Conservation (phyloP, 2,888 invertebrate species). For the Drosophila nr. medialis region DNA sequence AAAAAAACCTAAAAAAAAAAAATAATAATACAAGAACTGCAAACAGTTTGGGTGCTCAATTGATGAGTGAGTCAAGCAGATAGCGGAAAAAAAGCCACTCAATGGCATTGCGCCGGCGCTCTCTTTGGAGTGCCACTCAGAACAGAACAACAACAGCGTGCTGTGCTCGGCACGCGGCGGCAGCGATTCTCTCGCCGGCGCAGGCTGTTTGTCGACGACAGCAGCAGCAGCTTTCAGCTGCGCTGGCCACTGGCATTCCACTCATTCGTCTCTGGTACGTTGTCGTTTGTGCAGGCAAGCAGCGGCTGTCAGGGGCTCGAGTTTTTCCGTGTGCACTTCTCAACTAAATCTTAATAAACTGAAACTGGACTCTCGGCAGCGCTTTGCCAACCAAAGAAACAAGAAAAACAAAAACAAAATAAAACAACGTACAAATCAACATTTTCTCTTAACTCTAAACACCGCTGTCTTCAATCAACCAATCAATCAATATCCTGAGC, state of each 20-base stretch:
- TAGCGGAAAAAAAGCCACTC: conserved; percentile 41
- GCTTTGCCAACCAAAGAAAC: conserved; percentile 36
- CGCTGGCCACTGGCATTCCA: conserved; percentile 59
- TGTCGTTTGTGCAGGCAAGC: conserved; percentile 64
- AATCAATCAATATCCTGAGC: conserved; percentile 13
- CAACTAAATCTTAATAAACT: conserved; percentile 43
- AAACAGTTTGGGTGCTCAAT: conserved; percentile 43
- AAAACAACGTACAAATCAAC: conserved; percentile 1
- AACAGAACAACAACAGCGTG: conserved; percentile 22
- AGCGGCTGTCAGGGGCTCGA: conserved; percentile 57
- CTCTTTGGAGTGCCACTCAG: conserved; percentile 40
- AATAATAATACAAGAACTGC: conserved; percentile 12
- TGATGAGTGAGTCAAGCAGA: conserved; percentile 28
- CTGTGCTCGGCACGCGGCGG: neutral
- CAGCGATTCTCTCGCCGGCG: conserved; percentile 19
- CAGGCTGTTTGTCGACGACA: conserved; percentile 4
- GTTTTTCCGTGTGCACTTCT: conserved; percentile 75
- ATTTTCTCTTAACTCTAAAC: conserved; percentile 19
- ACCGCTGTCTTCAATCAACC: conserved; percentile 31
- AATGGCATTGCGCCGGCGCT: conserved; percentile 60
- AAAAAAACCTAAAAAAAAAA: neutral
- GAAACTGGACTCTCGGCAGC: conserved; percentile 44
- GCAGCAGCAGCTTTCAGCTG: conserved; percentile 60
- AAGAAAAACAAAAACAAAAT: conserved; percentile 5
- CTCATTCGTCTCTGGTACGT: conserved; percentile 73